Evolutionary conservation across 2,888 invertebrate genomes (phyloP).

Genomic region (Heliconius ethilla): DNA sequence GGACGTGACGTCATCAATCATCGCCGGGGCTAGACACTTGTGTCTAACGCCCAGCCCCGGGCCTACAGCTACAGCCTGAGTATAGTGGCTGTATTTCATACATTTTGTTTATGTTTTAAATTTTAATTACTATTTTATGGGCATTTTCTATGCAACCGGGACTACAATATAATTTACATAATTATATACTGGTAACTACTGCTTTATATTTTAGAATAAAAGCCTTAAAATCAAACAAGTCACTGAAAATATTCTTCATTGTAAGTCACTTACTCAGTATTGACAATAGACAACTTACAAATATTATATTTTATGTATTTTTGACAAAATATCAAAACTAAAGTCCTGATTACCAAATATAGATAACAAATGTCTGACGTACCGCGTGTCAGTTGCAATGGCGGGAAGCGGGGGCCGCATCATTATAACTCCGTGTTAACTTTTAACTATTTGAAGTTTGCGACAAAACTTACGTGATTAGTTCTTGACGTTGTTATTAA

Average conservation of each 20-base stretch:
- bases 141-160: background rate
- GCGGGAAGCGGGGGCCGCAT: slow-evolving; percentile 29
- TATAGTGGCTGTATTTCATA: background rate
- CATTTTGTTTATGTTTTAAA: too few relatives aligned
- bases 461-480: slow-evolving; percentile 28
- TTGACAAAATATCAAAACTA: too few relatives aligned
- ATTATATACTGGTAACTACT: background rate
- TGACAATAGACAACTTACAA: too few relatives aligned
- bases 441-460: slow-evolving; percentile 24
- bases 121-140: background rate
- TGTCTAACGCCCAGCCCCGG: slow-evolving; percentile 39
- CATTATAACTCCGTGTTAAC: slow-evolving; percentile 32
- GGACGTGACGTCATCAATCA: slow-evolving; percentile 48
- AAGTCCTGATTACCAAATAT: too few relatives aligned
- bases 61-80: slow-evolving; percentile 10
- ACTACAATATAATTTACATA: background rate
- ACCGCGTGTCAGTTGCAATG: slow-evolving; percentile 32
- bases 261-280: too few relatives aligned
- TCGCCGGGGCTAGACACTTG: slow-evolving; percentile 45
- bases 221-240: too few relatives aligned
- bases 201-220: background rate
- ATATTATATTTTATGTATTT: too few relatives aligned
- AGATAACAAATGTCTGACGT: background rate
- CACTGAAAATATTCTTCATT: too few relatives aligned
- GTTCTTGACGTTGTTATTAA: slow-evolving; percentile 22